Conservation (phyloP, 2,888 invertebrate genomes). For the Synergus japonicus region DNA sequence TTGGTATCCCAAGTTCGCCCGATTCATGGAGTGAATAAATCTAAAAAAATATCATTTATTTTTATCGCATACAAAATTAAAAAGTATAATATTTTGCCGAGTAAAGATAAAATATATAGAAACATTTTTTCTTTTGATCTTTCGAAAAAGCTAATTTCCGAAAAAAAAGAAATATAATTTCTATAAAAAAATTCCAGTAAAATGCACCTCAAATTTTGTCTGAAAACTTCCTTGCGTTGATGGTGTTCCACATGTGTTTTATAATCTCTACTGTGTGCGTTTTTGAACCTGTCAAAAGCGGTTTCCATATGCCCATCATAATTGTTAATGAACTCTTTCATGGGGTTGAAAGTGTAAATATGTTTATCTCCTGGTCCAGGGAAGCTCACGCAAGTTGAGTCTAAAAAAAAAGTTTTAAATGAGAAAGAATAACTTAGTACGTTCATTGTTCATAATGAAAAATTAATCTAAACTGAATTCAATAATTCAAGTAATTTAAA, state of each 20-base stretch:
- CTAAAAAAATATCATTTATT: constrained; percentile 72
- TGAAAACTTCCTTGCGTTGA: constrained; percentile 87
- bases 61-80: not conserved
- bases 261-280: constrained; percentile 86
- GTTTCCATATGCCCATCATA: constrained; percentile 85
- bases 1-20: constrained; percentile 85
- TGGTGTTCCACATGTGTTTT: constrained; percentile 82
- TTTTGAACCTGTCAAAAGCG: constrained; percentile 87
- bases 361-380: constrained; percentile 91
- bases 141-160: no score
- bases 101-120: not conserved
- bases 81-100: not conserved
- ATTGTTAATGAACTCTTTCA: constrained; percentile 91
- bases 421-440: no score
- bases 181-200: not conserved
- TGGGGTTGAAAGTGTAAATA: constrained; percentile 93
- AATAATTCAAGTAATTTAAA: no score
- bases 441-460: no score
- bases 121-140: no score
- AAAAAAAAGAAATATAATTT: no score
- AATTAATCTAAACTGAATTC: no score
- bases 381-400: constrained; percentile 85
- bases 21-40: constrained; percentile 89
- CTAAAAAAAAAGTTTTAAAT: constrained; percentile 75
- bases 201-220: constrained; percentile 89